Evolutionary conservation across 2,113 vertebrate genomes (phyloP).

Genomic region (Isichthys henryi): DNA sequence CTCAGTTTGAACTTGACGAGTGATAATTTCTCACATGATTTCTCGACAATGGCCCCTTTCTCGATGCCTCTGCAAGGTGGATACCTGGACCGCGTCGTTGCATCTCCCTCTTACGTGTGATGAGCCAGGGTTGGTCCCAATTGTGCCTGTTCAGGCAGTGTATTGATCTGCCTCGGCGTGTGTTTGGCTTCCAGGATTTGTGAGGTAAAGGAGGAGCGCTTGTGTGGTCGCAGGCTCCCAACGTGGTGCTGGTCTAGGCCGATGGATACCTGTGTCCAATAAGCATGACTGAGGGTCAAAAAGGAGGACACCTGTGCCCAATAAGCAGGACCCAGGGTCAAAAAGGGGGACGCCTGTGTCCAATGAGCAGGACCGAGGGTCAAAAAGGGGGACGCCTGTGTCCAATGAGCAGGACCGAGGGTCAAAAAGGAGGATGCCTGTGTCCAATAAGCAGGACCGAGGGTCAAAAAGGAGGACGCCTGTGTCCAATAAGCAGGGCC

Average conservation of each 20-base stretch:
- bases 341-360: too few species aligned
- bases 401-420: not conserved
- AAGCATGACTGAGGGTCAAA: too few species aligned
- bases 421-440: not conserved
- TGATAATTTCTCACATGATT: not conserved
- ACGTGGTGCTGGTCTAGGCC: not conserved
- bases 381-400: not conserved
- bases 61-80: not conserved
- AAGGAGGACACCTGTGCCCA: too few species aligned
- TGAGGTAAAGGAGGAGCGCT: not conserved
- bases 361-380: not conserved
- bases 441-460: too few species aligned
- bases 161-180: not conserved
- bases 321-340: too few species aligned
- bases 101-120: not conserved
- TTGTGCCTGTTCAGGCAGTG: not conserved
- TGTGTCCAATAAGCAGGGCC: too few species aligned
- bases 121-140: not conserved
- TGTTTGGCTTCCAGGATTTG: not conserved
- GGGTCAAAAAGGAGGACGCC: too few species aligned
- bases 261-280: not conserved
- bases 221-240: not conserved
- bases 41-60: not conserved
- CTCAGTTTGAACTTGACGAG: not conserved
- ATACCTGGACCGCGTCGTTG: not conserved